Percentiles rank a stretch among this genome's conserved stretches.
phyloP scores from a whole-genome alignment of 2,888 invertebrate species.

The Drosophila sordidapex region DNA sequence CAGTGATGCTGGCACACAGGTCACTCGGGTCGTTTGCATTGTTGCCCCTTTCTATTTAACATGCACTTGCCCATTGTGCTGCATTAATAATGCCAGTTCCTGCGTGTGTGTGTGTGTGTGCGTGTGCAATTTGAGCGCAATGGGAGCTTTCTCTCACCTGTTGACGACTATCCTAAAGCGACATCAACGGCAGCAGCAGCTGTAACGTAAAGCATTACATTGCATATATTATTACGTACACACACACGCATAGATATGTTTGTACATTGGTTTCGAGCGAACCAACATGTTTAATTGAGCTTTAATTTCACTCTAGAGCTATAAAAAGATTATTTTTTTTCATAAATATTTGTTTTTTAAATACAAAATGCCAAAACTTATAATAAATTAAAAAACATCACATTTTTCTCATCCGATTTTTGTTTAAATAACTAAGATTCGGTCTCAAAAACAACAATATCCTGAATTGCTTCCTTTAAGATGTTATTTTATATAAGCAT shows the following conservation, averaged over 20 bases:
- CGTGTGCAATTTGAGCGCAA: neutral
- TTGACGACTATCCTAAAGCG: constrained; percentile 41
- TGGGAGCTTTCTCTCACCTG: constrained; percentile 47
- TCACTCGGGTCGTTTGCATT: constrained; percentile 60
- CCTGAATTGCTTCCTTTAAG: neutral
- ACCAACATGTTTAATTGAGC: neutral
- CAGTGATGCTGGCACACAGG: constrained; percentile 15
- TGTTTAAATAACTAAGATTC: neutral
- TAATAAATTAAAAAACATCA: neutral
- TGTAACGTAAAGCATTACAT: constrained; percentile 23
- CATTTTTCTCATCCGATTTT: neutral
- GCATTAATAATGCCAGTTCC: constrained; percentile 55
- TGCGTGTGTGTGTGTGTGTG: neutral
- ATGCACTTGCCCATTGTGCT: constrained; percentile 63
- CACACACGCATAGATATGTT: neutral
- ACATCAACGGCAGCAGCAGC: constrained; percentile 6
- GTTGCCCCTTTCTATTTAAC: constrained; percentile 62
- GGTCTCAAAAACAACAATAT: neutral
- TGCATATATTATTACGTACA: constrained; percentile 19
- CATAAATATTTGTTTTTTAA: neutral
- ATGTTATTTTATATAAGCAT: neutral
- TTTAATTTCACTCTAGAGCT: neutral
- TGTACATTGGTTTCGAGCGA: neutral
- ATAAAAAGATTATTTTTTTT: neutral
- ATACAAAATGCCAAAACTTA: neutral